Evolutionary conservation across 2,113 vertebrate species (phyloP), one percentile per base, ranked within the genome.

Genomic region (Carassius carassius): DNA sequence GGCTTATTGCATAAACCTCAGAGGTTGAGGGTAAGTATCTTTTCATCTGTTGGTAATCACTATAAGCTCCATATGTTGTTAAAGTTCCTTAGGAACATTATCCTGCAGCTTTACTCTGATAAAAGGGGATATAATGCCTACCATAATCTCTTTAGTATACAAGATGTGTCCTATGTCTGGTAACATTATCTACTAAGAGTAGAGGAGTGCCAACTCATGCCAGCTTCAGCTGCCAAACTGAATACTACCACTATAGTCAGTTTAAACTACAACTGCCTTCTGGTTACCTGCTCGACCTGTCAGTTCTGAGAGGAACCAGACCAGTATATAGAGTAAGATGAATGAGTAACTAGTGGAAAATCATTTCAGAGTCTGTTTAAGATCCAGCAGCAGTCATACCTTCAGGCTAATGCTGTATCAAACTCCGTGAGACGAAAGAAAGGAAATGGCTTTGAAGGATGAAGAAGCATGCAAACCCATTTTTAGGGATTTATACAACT

Each of bases 241-340:
- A 75, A 86, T 85, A 86, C 37, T 13, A 86, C 87, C 78, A 60
- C 37, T 85, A 60, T 35, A 86, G 85, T 63, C 72, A 62, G 67
- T 54, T 62, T 73, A 78, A 51, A 84, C 51, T 63, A 60, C 84
- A 92, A 83, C 87, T 90, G 91, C 89, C 86, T 86, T 78, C 87
- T 89, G 87, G 89, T 92, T 90, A 93, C 92, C 88, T 91, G 92
- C 88, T 13, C 41, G 87, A 84, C 88, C 56, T 85, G 90, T 92
- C 92, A 92, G 19, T 67, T 69, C 89, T 93, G 94, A 94, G 88
- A 87, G 87, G 91, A 92, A 94, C 85, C 94, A 95, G 94, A 87
- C 87, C 90, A 65, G 84, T 88, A 87, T 91, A 89, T 92, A 90
- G 87, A 88, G 87, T 65, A 91, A 92, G 92, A 94, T 92, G 89